Evolutionary conservation across 1,140 invertebrate genomes (phyloP).

Genomic region (Cardiocondyla obscurior): DNA sequence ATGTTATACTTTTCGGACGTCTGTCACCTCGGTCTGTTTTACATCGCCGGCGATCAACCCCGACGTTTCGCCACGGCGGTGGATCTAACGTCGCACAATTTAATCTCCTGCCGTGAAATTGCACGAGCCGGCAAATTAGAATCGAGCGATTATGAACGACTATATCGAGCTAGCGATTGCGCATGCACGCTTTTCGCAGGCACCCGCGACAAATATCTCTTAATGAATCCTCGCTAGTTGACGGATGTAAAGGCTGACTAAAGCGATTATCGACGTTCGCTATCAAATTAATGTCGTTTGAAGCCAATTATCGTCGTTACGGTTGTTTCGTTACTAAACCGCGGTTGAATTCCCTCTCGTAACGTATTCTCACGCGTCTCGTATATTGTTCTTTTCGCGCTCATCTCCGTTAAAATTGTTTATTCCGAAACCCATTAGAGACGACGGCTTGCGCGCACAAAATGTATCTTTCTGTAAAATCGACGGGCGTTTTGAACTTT

Average conservation of each 20-base stretch:
- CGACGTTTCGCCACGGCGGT: background rate
- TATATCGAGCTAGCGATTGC: constrained; percentile 28
- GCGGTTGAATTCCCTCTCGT: background rate
- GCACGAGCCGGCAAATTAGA: constrained; percentile 39
- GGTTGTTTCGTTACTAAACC: background rate
- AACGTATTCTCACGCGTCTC: background rate
- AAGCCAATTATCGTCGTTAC: background rate
- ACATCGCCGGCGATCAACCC: constrained; percentile 5
- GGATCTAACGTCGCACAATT: constrained; percentile 35
- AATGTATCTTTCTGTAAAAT: background rate
- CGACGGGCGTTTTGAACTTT: background rate
- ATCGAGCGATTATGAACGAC: constrained; percentile 38
- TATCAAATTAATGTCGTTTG: background rate
- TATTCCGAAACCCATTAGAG: background rate
- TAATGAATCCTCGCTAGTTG: constrained; percentile 29
- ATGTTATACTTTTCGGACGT: background rate
- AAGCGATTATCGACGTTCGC: constrained; percentile 24
- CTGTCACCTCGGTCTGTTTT: background rate
- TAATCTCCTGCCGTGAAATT: constrained; percentile 38
- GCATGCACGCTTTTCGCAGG: background rate
- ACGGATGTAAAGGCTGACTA: background rate
- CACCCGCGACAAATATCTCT: background rate
- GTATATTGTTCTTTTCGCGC: background rate
- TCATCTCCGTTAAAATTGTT: background rate
- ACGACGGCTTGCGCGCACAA: background rate